Evolutionary conservation across 1,140 invertebrate genomes (phyloP).

Genomic region (Spodoptera frugiperda): DNA sequence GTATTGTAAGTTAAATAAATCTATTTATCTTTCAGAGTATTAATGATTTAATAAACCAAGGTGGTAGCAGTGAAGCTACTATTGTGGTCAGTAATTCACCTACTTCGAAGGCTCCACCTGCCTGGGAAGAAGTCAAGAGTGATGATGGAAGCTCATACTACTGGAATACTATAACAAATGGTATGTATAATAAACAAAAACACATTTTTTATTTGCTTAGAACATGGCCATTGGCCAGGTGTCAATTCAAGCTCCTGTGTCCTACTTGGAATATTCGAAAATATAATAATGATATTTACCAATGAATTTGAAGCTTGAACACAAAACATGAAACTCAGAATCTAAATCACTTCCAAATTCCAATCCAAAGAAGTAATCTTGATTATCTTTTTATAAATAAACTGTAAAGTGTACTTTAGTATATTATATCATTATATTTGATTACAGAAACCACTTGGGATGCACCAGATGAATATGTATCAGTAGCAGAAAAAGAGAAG

Average conservation of each 20-base stretch:
- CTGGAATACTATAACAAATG: conserved; percentile 92
- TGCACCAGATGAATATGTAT: conserved; percentile 74
- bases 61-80: conserved; percentile 54
- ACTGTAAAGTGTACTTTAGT: no score
- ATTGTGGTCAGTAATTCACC: conserved; percentile 52
- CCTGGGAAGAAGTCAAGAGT: conserved; percentile 90
- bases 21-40: conserved; percentile 63
- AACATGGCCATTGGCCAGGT: neutral
- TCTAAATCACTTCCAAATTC: no score
- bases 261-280: no score
- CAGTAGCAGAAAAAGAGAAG: conserved; percentile 74
- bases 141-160: conserved; percentile 91
- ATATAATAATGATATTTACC: no score
- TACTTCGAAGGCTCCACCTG: conserved; percentile 42
- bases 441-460: conserved; percentile 79
- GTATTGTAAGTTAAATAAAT: conserved; percentile 27
- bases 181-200: conserved; percentile 64
- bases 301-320: no score
- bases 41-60: conserved; percentile 69
- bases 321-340: no score
- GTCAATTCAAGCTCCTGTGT: neutral
- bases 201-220: neutral
- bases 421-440: neutral
- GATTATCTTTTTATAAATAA: no score
- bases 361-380: no score